Percentiles rank a stretch among this genome's conserved stretches.
phyloP scores from a whole-genome alignment of 2,113 vertebrate genomes.

The Athene noctua region DNA sequence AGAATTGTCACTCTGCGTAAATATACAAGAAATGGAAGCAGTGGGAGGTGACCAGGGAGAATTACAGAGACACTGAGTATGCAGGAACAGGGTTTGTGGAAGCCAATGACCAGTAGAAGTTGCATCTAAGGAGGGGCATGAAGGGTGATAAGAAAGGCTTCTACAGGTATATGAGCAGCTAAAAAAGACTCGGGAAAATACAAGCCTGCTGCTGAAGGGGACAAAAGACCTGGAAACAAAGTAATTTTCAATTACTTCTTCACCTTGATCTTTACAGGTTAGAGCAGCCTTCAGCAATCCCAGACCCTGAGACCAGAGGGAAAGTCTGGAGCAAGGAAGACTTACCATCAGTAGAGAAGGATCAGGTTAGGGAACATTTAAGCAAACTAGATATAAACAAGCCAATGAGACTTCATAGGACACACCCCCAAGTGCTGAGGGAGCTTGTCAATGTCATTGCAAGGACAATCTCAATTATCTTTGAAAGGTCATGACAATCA shows the following conservation, averaged over 20 bases:
- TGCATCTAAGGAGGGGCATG: neutral
- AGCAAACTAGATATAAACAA: neutral
- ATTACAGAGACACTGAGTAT: neutral
- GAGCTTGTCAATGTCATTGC: neutral
- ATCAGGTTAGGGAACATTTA: neutral
- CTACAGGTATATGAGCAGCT: neutral
- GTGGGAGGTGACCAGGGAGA: neutral
- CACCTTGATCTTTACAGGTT: neutral
- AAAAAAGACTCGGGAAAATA: neutral
- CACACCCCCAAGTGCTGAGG: neutral
- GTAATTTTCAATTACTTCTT: neutral
- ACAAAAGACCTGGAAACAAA: neutral
- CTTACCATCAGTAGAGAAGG: neutral
- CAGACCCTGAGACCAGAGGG: neutral
- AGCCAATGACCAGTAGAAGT: neutral
- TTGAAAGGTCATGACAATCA: neutral
- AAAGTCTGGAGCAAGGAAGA: neutral
- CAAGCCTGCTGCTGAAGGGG: neutral
- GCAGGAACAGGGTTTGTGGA: neutral
- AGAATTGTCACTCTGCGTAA: neutral
- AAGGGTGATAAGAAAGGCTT: neutral
- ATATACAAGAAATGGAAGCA: neutral
- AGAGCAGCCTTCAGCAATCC: neutral
- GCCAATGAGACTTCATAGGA: neutral
- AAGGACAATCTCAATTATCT: neutral